Conservation (phyloP, 2,797 vertebrate species). For the Melanotaenia maccullochi region DNA sequence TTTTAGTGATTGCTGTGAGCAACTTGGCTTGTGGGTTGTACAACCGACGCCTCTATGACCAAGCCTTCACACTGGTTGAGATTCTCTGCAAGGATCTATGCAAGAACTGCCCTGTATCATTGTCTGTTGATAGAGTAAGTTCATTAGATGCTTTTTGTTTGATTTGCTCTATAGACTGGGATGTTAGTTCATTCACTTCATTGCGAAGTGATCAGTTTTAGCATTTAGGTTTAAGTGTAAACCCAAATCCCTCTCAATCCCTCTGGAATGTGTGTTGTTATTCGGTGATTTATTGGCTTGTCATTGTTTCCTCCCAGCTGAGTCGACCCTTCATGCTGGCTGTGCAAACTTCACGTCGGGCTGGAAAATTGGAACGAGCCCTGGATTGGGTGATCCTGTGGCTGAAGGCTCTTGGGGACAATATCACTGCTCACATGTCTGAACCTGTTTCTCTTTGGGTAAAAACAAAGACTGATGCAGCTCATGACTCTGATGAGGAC, state of each 20-base stretch:
- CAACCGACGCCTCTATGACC: constrained; percentile 83
- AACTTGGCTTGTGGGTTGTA: constrained; percentile 89
- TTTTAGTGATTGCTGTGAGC: constrained; percentile 83
- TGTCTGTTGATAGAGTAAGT: constrained; percentile 85
- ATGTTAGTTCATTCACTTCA: neutral
- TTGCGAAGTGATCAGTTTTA: neutral
- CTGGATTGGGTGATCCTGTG: constrained; percentile 86
- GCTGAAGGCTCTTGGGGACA: constrained; percentile 82
- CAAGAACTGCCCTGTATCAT: constrained; percentile 67
- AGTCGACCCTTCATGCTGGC: constrained; percentile 89
- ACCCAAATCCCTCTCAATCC: neutral
- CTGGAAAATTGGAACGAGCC: constrained; percentile 80
- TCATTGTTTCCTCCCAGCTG: constrained; percentile 72
- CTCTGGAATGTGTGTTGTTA: neutral
- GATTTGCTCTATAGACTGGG: neutral
- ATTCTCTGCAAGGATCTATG: constrained; percentile 82
- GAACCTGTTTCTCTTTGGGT: constrained; percentile 90
- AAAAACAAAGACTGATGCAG: constrained; percentile 87
- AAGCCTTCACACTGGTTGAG: constrained; percentile 83
- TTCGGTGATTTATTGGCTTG: neutral
- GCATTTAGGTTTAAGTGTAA: neutral
- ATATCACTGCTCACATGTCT: constrained; percentile 72
- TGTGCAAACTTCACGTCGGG: constrained; percentile 85
- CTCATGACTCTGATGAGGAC: constrained; percentile 81
- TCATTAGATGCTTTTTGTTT: neutral